Evolutionary conservation across 2,113 vertebrate species (phyloP).

Genomic region (Ornithorhynchus anatinus): DNA sequence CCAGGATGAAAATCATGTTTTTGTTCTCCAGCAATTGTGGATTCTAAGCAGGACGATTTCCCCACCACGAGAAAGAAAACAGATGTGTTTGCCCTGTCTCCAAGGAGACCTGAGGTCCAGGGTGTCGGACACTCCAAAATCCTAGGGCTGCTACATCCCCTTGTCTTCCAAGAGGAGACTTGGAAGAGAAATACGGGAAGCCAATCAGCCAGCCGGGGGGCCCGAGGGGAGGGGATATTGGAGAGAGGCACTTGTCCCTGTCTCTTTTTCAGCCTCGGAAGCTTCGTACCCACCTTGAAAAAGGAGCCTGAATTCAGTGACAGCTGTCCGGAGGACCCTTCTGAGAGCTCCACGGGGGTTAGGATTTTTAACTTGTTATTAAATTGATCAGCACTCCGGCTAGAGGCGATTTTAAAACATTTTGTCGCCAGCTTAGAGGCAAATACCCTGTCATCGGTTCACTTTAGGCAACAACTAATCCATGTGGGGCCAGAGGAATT

Average conservation of each 20-base stretch:
- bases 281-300: constrained; percentile 7
- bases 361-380: background rate
- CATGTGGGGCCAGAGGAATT: too few relatives aligned
- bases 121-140: constrained; percentile 18
- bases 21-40: background rate
- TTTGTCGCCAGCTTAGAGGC: background rate
- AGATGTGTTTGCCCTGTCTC: constrained; percentile 69
- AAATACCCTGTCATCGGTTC: background rate
- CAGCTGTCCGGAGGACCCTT: background rate
- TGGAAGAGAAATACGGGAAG: constrained; percentile 8
- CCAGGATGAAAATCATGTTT: constrained; percentile 5
- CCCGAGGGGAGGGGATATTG: too few relatives aligned
- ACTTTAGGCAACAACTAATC: too few relatives aligned
- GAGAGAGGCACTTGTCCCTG: background rate
- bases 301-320: background rate
- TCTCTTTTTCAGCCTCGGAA: constrained; percentile 10
- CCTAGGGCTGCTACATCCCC: constrained; percentile 24
- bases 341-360: background rate
- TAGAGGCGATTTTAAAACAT: background rate
- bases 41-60: constrained; percentile 31
- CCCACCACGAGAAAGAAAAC: constrained; percentile 36
- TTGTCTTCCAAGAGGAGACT: constrained; percentile 48
- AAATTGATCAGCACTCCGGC: background rate
- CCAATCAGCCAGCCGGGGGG: constrained; percentile 17
- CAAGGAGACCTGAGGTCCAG: constrained; percentile 63